A percentile compares a stretch with the other conserved stretches of the same genome.
Evolutionary conservation across 2,888 invertebrate species (phyloP).

Genomic region (Dynastes tityus): DNA sequence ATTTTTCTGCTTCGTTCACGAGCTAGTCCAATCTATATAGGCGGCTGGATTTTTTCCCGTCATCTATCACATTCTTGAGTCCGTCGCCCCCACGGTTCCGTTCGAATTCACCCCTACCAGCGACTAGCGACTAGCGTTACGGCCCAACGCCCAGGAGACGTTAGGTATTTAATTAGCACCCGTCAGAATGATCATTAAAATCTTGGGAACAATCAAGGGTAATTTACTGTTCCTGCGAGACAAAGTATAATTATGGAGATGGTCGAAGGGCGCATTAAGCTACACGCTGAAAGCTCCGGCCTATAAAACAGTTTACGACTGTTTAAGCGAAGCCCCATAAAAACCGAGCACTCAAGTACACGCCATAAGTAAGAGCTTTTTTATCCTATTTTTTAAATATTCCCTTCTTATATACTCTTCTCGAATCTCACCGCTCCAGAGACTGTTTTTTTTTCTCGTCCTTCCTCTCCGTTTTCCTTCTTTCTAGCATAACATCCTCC

Average conservation of each 20-base stretch:
- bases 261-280: conserved; percentile 66
- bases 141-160: not conserved
- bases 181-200: conserved; percentile 45
- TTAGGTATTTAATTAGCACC: conserved; percentile 39
- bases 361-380: conserved; percentile 55
- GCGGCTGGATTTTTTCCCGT: conserved; percentile 8
- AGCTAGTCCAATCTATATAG: no score
- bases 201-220: conserved; percentile 61
- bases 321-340: conserved; percentile 64
- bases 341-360: conserved; percentile 55
- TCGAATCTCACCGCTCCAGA: conserved; percentile 7
- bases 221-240: conserved; percentile 65
- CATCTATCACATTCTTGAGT: conserved; percentile 15
- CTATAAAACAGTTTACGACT: conserved; percentile 69
- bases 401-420: conserved; percentile 15
- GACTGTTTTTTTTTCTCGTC: not conserved
- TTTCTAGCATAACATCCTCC: not conserved
- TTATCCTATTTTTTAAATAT: conserved; percentile 53
- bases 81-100: not conserved
- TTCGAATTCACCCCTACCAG: not conserved
- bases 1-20: no score
- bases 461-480: not conserved
- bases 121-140: no score
- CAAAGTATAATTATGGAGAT: conserved; percentile 68
- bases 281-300: conserved; percentile 68